Evolutionary conservation across 2,797 vertebrate species (phyloP).

Genomic region (Trematomus bernacchii): DNA sequence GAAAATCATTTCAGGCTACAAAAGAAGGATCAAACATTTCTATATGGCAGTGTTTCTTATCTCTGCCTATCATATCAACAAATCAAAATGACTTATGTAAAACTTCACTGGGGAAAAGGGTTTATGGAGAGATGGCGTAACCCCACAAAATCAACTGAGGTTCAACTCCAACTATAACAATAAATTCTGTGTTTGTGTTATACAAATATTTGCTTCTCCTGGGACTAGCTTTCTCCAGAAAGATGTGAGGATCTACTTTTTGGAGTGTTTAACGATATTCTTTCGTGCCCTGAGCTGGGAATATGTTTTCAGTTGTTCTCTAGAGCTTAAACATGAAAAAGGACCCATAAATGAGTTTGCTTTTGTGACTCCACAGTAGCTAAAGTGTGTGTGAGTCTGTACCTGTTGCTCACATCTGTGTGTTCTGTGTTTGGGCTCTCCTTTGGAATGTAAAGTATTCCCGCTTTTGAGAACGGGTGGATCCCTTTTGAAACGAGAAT

Average conservation of each 20-base stretch:
- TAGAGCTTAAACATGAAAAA: slow-evolving; percentile 19
- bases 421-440: slow-evolving; percentile 58
- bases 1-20: slow-evolving; percentile 16
- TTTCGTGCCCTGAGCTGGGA: slow-evolving; percentile 31
- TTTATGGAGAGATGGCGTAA: slow-evolving; percentile 58
- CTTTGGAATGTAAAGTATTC: slow-evolving; percentile 70
- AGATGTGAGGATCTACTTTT: slow-evolving; percentile 33
- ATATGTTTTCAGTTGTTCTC: slow-evolving; percentile 40
- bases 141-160: slow-evolving; percentile 27
- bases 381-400: slow-evolving; percentile 31
- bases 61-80: slow-evolving; percentile 27
- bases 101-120: slow-evolving; percentile 22
- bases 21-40: slow-evolving; percentile 20
- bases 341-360: slow-evolving; percentile 36
- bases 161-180: slow-evolving; percentile 46
- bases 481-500: slow-evolving; percentile 74
- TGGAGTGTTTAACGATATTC: slow-evolving; percentile 35
- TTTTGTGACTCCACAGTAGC: slow-evolving; percentile 33
- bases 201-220: slow-evolving; percentile 69
- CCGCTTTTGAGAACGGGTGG: slow-evolving; percentile 47
- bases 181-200: slow-evolving; percentile 58
- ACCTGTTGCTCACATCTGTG: slow-evolving; percentile 40
- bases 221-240: slow-evolving; percentile 42
- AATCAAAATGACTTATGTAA: slow-evolving; percentile 44
- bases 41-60: slow-evolving; percentile 22